Conservation (phyloP, 2,113 vertebrate species). For the Oostethus manadensis region DNA sequence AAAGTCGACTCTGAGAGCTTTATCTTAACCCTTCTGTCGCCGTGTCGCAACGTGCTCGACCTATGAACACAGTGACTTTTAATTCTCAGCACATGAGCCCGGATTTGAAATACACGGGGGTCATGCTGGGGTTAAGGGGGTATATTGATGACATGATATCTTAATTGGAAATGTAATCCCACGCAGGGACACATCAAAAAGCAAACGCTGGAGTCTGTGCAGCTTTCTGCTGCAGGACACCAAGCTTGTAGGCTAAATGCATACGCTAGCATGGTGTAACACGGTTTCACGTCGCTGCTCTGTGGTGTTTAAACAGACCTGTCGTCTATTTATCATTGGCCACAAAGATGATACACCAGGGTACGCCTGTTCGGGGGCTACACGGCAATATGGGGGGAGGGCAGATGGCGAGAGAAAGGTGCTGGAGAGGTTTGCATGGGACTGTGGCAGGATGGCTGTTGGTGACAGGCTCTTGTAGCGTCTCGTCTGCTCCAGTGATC, state of each 20-base stretch:
- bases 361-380: background rate
- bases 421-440: conserved; percentile 37
- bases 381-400: conserved; percentile 8
- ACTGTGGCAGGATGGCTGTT: conserved; percentile 52
- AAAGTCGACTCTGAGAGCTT: conserved; percentile 57
- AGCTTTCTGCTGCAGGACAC: background rate
- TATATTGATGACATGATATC: conserved; percentile 65
- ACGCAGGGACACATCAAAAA: conserved; percentile 39
- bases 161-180: conserved; percentile 74
- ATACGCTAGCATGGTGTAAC: conserved; percentile 21
- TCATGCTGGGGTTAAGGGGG: conserved; percentile 39
- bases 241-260: conserved; percentile 7
- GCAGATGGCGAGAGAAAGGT: conserved; percentile 26
- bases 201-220: conserved; percentile 14
- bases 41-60: conserved; percentile 19
- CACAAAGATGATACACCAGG: conserved; percentile 11
- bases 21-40: conserved; percentile 63
- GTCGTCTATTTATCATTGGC: background rate
- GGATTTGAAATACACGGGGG: conserved; percentile 52
- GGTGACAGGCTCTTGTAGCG: conserved; percentile 60
- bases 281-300: too few species aligned
- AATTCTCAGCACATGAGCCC: conserved; percentile 48
- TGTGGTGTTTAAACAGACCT: conserved; percentile 4
- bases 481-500: conserved; percentile 70
- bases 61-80: conserved; percentile 46